Conservation (phyloP, 2,888 invertebrate genomes). For the Drosophila subsilvestris region DNA sequence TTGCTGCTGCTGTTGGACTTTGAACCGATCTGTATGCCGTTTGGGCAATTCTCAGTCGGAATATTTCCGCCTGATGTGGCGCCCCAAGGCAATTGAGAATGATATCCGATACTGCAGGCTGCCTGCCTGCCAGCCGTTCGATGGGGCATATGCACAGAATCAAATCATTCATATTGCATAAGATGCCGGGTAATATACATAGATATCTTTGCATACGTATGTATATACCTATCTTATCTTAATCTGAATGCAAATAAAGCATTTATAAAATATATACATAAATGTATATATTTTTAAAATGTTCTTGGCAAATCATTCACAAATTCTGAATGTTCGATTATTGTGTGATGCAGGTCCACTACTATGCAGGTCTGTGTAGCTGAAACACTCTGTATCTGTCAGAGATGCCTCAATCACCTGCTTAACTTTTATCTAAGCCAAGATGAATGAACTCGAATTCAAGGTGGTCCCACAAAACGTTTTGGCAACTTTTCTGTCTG, state of each 20-base stretch:
- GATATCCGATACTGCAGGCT: slow-evolving; percentile 39
- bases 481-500: slow-evolving; percentile 41
- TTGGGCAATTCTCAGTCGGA: slow-evolving; percentile 32
- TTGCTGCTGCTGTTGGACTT: slow-evolving; percentile 18
- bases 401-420: slow-evolving; percentile 13
- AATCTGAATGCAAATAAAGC: not conserved
- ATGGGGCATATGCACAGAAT: slow-evolving; percentile 25
- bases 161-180: slow-evolving; percentile 30
- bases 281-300: no score
- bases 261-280: no score
- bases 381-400: not conserved
- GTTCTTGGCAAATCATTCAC: no score
- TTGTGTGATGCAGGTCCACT: no score
- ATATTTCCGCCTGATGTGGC: slow-evolving; percentile 55
- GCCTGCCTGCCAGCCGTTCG: slow-evolving; percentile 10
- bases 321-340: not conserved
- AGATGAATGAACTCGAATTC: slow-evolving; percentile 48
- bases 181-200: slow-evolving; percentile 3
- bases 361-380: no score
- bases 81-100: slow-evolving; percentile 38
- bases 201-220: no score
- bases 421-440: slow-evolving; percentile 37
- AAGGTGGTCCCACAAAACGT: slow-evolving; percentile 35
- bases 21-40: slow-evolving; percentile 16
- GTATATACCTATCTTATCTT: slow-evolving; percentile 3